phyloP scores from a whole-genome alignment of 2,113 vertebrate genomes.

The Sialia sialis region DNA sequence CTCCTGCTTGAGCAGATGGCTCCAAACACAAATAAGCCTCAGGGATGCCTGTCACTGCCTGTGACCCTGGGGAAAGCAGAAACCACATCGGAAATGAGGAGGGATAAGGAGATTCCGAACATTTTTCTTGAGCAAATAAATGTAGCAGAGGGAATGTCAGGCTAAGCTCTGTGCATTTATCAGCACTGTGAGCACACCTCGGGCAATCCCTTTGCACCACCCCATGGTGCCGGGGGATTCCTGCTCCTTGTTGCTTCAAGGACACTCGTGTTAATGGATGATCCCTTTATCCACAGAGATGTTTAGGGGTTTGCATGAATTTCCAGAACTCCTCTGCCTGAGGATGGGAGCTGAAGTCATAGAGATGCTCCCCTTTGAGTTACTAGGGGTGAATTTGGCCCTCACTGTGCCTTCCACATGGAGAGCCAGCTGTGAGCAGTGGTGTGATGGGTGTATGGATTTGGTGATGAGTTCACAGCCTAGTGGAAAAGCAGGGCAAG shows the following conservation, averaged over 20 bases:
- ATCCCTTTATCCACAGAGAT: background rate
- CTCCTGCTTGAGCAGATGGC: background rate
- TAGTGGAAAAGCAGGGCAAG: background rate
- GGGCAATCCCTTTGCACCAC: background rate
- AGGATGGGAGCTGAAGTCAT: background rate
- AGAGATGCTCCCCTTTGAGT: background rate
- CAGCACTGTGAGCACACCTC: fast-evolving
- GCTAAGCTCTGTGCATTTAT: background rate
- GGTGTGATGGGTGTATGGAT: background rate
- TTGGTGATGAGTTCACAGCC: background rate
- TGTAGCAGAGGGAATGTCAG: background rate
- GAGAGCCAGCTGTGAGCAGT: background rate
- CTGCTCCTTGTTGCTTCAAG: background rate
- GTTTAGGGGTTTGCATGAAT: fast-evolving
- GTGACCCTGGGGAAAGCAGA: background rate
- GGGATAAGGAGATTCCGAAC: background rate
- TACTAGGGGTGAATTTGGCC: background rate
- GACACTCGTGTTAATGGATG: background rate
- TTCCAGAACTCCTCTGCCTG: background rate
- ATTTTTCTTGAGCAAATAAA: background rate
- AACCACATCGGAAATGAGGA: background rate
- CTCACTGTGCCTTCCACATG: fast-evolving
- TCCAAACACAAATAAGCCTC: background rate
- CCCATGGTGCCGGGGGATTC: fast-evolving
- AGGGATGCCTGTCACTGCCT: background rate